phyloP scores from a whole-genome alignment of 2,797 vertebrate species.

The Eulemur mongoz region DNA sequence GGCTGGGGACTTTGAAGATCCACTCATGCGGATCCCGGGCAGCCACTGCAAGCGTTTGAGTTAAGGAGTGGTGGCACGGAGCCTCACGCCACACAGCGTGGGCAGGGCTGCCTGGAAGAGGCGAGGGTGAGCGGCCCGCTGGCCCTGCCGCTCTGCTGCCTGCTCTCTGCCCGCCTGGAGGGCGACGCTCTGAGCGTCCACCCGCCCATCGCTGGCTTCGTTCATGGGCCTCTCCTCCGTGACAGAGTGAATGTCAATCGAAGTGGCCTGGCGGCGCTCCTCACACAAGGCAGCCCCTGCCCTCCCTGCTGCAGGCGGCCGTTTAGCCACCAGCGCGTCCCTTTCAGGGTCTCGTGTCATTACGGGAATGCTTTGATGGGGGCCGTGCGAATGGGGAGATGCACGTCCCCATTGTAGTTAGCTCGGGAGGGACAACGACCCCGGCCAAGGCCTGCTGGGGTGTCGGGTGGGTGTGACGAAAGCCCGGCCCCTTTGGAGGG shows the following conservation, averaged over 20 bases:
- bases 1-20: background rate
- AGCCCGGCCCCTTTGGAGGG: fast-evolving
- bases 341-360: conserved; percentile 55
- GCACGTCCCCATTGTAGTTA: conserved; percentile 59
- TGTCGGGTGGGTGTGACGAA: background rate
- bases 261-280: background rate
- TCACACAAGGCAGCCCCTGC: background rate
- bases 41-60: background rate
- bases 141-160: background rate
- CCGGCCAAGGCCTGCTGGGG: conserved; percentile 53
- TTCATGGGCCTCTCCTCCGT: background rate
- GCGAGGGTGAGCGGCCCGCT: background rate
- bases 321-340: conserved; percentile 60
- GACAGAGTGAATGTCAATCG: background rate
- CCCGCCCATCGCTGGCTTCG: background rate
- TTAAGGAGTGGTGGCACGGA: background rate
- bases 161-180: background rate
- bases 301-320: conserved; percentile 10
- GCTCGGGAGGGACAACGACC: conserved; percentile 36
- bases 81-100: background rate
- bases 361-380: conserved; percentile 56
- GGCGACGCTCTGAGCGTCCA: background rate
- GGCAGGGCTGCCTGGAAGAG: background rate
- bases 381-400: background rate
- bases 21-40: background rate